These are phyloP conservation scores for Archaeoteleia sp. DNA, from an alignment of 2,888 invertebrate genomes.

Conservation along the genomic window DNA sequence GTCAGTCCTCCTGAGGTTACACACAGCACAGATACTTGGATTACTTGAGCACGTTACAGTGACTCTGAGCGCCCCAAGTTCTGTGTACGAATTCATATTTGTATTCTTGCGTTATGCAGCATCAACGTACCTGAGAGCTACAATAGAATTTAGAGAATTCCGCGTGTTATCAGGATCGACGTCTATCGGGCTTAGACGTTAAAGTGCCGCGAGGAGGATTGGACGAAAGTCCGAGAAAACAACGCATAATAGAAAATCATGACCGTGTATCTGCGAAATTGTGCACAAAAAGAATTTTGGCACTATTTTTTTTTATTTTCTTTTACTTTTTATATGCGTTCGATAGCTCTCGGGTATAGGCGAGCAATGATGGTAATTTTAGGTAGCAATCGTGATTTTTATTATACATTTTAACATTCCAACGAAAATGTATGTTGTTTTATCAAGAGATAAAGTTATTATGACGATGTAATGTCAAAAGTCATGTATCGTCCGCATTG, in stretches of 20 bases:
- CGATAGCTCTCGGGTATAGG: constrained; percentile 47
- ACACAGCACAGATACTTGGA: constrained; percentile 72
- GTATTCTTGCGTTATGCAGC: constrained; percentile 59
- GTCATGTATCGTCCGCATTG: too few species aligned
- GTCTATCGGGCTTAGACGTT: too few species aligned
- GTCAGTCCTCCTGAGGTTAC: constrained; percentile 72
- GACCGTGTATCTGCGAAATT: constrained; percentile 8
- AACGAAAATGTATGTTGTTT: background rate
- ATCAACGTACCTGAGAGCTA: constrained; percentile 69
- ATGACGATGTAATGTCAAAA: too few species aligned
- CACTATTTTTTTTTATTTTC: constrained; percentile 13
- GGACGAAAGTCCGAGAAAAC: too few species aligned
- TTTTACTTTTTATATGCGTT: too few species aligned
- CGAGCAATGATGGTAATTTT: constrained; percentile 31
- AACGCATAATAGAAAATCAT: constrained; percentile 2
- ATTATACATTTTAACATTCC: background rate
- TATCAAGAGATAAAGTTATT: too few species aligned
- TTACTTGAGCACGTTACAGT: constrained; percentile 65
- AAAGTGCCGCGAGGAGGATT: too few species aligned
- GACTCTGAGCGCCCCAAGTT: constrained; percentile 52
- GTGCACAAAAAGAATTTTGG: constrained; percentile 22
- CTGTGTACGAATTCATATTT: constrained; percentile 54
- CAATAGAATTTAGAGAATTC: constrained; percentile 48
- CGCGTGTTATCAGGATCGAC: constrained; percentile 24
- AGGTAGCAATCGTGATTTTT: constrained; percentile 19